Base-by-base conservation (phyloP, 2,113 vertebrate species). In the Callocephalon fimbriatum region DNA sequence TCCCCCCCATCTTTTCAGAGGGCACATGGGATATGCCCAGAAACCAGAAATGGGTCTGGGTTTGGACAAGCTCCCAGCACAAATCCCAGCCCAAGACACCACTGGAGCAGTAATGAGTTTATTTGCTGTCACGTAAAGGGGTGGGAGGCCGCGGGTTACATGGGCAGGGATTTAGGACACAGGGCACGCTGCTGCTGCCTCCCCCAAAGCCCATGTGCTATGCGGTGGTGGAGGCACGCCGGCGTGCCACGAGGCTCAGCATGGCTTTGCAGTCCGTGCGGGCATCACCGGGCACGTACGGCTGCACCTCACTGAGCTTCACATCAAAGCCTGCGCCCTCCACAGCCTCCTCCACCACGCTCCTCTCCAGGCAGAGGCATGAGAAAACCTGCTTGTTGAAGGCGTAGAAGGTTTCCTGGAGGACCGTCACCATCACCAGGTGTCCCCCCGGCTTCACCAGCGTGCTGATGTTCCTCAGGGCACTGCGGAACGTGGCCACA, bases 361-460 rank as follows among this genome's bases (percentile, higher is more conserved):
- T 27, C 12, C 5, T 74, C 65, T 85, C 95, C 61, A 98, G 65
- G 25, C 5, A 5, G 16, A 99, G 97, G 81, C 97, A 97, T 1
- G 90, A 97, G 91, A 98, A 98, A 9, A 26, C 86, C 51, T 70
- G 95, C 18, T 98, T 26, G 3, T 95, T 90, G 8, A 98, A 88
- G 54, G 47, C 67, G 9, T 98, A 98, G 89, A 92, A 98, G 45
- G 91, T 97, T 19, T 96, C 95, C 20, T 74, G 86, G 22, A 98
- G 94, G 21, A 79, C 74, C 0, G 96, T 97, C 5, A 95, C 4
- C 18, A 98, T 35, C 37, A 98, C 97, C 71, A 98, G 87, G 56
- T 96, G 85, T 6, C 98, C 98, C 96, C 97, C 97, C 0, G 94
- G 98, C 84, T 94, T 97, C 20, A 98, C 84, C 2, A 98, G 97